Percentiles rank a stretch among this genome's conserved stretches.
Conservation (phyloP, 30 jellyfish, hydroid and myxozoan genomes). For the Hydractinia symbiolongicarpus region DNA sequence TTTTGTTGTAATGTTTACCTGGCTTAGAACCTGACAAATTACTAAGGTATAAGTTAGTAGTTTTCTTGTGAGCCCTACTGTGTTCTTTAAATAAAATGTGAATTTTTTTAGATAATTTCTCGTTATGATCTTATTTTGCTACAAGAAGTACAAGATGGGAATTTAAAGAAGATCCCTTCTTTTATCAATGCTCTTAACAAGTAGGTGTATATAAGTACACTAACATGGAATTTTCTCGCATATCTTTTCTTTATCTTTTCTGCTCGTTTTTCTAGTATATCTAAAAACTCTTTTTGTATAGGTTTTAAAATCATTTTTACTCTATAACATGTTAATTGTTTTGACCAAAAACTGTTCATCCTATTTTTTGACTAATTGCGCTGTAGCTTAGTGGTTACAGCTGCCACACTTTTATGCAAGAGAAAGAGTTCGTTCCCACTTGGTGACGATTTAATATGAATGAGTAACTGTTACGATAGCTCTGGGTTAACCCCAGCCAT, state of each 20-base stretch:
- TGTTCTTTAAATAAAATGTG: not conserved
- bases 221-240: not conserved
- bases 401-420: no score
- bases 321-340: no score
- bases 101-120: constrained; percentile 14
- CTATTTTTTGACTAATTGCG: no score
- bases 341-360: no score
- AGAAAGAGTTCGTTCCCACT: no score
- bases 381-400: no score
- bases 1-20: not conserved
- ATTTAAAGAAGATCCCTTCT: not conserved
- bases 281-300: not conserved
- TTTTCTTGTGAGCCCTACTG: no score
- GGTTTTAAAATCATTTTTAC: not conserved
- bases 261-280: not conserved
- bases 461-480: no score
- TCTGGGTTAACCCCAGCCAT: no score
- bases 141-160: constrained; percentile 34
- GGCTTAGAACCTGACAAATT: not conserved
- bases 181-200: constrained; percentile 7
- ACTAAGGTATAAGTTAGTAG: not conserved
- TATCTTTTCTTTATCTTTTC: no score
- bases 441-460: no score
- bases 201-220: not conserved
- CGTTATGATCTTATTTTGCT: constrained; percentile 25